Percentiles rank a stretch among this genome's conserved stretches.
Evolutionary conservation across 23 tunicate genomes (phyloP).

Genomic region (Botrylloides violaceus): DNA sequence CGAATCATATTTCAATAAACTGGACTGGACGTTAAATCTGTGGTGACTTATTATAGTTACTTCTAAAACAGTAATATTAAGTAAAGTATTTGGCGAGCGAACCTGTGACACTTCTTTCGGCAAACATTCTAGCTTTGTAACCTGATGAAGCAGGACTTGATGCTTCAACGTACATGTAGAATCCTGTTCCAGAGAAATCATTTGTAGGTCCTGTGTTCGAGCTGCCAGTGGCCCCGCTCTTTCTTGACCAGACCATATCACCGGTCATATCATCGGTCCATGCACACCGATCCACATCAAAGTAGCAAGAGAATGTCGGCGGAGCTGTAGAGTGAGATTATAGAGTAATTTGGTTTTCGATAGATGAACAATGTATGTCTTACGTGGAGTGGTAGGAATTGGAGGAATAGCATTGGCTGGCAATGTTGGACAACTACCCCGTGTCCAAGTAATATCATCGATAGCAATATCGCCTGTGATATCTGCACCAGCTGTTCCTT

Average conservation of each 20-base stretch:
- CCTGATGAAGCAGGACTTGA: conserved; percentile 30
- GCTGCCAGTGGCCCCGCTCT: conserved; percentile 29
- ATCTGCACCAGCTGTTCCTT: conserved; percentile 60
- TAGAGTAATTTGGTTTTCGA: neutral
- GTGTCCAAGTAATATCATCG: conserved; percentile 50
- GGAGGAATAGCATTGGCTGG: conserved; percentile 54
- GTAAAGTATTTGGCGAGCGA: neutral
- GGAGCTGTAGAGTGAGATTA: conserved; percentile 33
- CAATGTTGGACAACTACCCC: conserved; percentile 9
- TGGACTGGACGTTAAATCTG: no score
- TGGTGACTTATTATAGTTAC: no score
- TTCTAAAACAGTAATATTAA: neutral
- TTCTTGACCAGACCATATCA: conserved; percentile 34
- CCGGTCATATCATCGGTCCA: conserved; percentile 35
- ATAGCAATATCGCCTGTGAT: conserved; percentile 49
- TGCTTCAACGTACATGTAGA: conserved; percentile 49
- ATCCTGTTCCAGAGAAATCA: conserved; percentile 39
- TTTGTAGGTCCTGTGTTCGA: conserved; percentile 43
- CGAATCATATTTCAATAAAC: no score
- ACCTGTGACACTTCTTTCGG: neutral
- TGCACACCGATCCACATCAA: conserved; percentile 47
- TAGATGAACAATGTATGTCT: neutral
- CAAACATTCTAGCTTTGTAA: conserved; percentile 21
- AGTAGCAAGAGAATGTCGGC: conserved; percentile 37
- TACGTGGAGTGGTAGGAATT: conserved; percentile 51